Evolutionary conservation across 1,140 invertebrate genomes (phyloP), one percentile per base, ranked within the genome.

Genomic region (Olivierus martensii): DNA sequence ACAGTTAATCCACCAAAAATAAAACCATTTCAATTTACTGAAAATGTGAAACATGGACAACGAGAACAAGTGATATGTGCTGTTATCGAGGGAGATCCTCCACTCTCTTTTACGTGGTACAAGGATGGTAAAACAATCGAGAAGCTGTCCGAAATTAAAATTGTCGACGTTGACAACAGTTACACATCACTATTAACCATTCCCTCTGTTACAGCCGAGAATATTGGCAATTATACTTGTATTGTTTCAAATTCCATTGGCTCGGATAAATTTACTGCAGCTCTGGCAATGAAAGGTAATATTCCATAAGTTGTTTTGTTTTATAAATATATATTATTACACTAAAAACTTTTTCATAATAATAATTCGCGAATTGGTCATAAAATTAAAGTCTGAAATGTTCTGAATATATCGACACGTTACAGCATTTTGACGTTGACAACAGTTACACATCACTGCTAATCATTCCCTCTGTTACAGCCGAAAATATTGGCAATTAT

Each of bases 81-180:
- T n/a, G 45, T 46, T 15, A 36, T 46, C 4, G 34, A 46, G 3
- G 63, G 63, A 7, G 61, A 65, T 46, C 39, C 53, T 12, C 63
- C 63, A 7, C 48, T 65, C 10, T 43, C 51, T 35, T 53, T 65
- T 48, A 58, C 55, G 18, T 65, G 64, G 64, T 54, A 57, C n/a
- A 53, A 57, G 7, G 64, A 61, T 18, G 59, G 57, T 9, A 9
- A 28, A 28, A 6, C 28, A 28, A 28, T 28, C 9, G 28, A 28
- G 28, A 28, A 28, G 2, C 9, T 28, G 9, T 28, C 28, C 9
- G 28, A 28, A 28, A 28, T 28, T 9, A 28, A 28, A 28, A 28
- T 28, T 28, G 28, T 28, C 28, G 28, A 28, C 9, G 28, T 28
- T 28, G 28, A 28, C 9, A 28, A 28, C 9, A 28, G 28, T 28